Base-by-base conservation (phyloP, 2,113 vertebrate species). In the Corythoichthys haematopterus region DNA sequence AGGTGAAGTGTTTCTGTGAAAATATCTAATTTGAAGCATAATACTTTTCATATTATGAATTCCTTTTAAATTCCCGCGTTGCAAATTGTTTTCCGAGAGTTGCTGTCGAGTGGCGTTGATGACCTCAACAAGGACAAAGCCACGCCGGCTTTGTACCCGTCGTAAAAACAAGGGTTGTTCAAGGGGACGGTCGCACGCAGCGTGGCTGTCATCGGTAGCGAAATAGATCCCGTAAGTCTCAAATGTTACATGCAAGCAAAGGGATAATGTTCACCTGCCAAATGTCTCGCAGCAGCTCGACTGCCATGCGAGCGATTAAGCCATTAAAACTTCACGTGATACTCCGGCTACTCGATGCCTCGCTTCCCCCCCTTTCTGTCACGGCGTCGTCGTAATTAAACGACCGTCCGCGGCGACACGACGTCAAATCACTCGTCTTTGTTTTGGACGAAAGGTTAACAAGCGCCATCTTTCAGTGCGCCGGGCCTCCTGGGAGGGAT, bases 201-300 rank as follows among this genome's bases (percentile, higher is more conserved):
- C 13, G 57, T 70, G 74, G 79, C 77, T 77, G 85, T 86, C 85
- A 82, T 72, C 79, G 78, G 75, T 78, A 68, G 55, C 65, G 84
- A 84, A 83, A 83, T 37, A 20, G 76, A 88, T 84, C 72, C 69
- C 64, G 38, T 35, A 70, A 81, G 78, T 90, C 76, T 83, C 81
- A 72, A 53, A 82, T 85, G 78, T 74, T 83, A 77, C 64, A 69
- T 77, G 70, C 77, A 57, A 65, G 77, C 82, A 67, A 80, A 71
- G 68, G 77, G 75, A 77, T 68, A 55, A 61, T 11, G 8, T 67
- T 86, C 77, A 80, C 80, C 76, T 84, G 84, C 79, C 80, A 85
- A 84, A 80, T 68, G 74, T 81, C 71, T 62, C n/a, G 0, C 74
- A 71, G 74, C 72, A 78, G 74, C 84, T 83, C 77, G 77, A 70